Base-by-base conservation (phyloP, 2,888 invertebrate genomes). In the Ypsolopha scabrella region DNA sequence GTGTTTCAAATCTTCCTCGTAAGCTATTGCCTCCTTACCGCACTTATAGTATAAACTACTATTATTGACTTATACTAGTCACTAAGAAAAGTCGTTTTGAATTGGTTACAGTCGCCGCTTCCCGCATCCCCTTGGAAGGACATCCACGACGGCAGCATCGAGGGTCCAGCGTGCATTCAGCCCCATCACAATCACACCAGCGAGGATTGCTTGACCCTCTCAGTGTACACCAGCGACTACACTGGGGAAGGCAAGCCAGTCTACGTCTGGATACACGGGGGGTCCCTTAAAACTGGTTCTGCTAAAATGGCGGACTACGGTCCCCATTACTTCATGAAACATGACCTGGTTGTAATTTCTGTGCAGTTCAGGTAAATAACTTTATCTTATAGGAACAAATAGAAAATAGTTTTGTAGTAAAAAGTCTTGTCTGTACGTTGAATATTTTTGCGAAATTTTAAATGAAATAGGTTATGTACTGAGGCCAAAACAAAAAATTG, bases 311-410 rank as follows among this genome's bases (percentile, higher is more conserved):
- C 10, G 1, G n/a, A 1, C 7, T 52, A 54, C 41, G 65, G 67
- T 0, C 62, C 65, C 6, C 51, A 57, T 41, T 53, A 56, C 9
- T 53, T 66, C 8, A 58, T 65, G 58, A 54, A 55, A 48, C 55
- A 60, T 48, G 58, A 67, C 52, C 54, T 71, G 10, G 59, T 71
- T 41, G 57, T 67, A 1, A 68, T 70, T 6, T 64, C 65, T 0
- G 51, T 70, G 7, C 69, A 68, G 41, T 69, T 67, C 48, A 9
- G 53, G 53, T 52, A 24, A 24, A n/a, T n/a, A n/a, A n/a, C n/a
- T n/a, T n/a, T n/a, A n/a, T n/a, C n/a, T n/a, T n/a, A n/a, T n/a
- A n/a, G n/a, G n/a, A n/a, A n/a, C n/a, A n/a, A n/a, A n/a, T n/a
- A n/a, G n/a, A n/a, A n/a, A n/a, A n/a, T n/a, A n/a, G n/a, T n/a